A percentile compares a stretch with the other conserved stretches of the same genome.
These are phyloP conservation scores for Myotis davidii DNA, from an alignment of 2,113 vertebrate genomes.

Conservation along the genomic window DNA sequence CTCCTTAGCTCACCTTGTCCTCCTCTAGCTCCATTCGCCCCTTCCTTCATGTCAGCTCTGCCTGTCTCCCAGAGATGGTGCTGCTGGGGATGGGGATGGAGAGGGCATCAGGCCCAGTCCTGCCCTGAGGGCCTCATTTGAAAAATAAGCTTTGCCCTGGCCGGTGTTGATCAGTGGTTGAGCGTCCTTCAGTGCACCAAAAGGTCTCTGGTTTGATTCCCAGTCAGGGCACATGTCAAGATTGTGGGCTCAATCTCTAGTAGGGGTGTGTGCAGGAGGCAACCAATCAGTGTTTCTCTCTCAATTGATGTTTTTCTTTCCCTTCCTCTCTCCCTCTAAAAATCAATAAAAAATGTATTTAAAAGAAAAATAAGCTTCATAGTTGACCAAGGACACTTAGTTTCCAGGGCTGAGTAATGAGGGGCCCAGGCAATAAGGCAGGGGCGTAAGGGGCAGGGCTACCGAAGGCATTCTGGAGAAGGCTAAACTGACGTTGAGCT, in stretches of 20 bases:
- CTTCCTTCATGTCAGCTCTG: background rate
- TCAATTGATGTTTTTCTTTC: background rate
- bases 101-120: background rate
- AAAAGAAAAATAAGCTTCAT: background rate
- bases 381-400: background rate
- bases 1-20: background rate
- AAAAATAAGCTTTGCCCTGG: background rate
- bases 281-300: background rate
- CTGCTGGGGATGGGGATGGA: background rate
- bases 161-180: background rate
- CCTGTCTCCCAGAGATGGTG: background rate
- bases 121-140: background rate
- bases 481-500: background rate
- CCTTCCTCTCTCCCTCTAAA: background rate
- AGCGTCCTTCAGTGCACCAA: background rate
- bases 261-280: background rate
- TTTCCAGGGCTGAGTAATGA: background rate
- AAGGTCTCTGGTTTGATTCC: background rate
- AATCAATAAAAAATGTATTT: background rate
- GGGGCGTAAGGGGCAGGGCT: background rate
- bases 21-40: background rate
- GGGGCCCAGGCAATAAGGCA: background rate
- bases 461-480: background rate
- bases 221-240: too few relatives aligned
- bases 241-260: too few relatives aligned